Evolutionary conservation across 2,113 vertebrate species (phyloP), one percentile per base, ranked within the genome.

Genomic region (Tamias sibiricus): DNA sequence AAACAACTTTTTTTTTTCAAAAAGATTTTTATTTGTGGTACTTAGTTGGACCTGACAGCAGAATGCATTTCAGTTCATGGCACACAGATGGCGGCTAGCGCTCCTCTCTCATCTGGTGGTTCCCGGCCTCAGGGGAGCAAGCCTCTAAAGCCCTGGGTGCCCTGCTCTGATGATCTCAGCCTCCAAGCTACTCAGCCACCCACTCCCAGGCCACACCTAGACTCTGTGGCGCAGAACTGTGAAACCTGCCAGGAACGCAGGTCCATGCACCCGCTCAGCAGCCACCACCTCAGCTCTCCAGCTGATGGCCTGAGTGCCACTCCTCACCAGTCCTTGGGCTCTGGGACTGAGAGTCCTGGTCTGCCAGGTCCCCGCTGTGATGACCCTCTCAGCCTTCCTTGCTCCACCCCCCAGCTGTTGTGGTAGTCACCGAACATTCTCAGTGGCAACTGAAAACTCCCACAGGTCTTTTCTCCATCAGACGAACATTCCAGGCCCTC

Each of bases 401-500:
- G 11, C 26, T n/a, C n/a, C n/a, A n/a, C 26, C 42, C 6, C 8
- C 44, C 81, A 54, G 37, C 30, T 14, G 2, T 57, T n/a, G 1
- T 3, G 13, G 76, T 8, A 22, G 76, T n/a, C 68, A 30, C 37
- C 68, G 12, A 14, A 42, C 77, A 44, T 6, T 2, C 16, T 59
- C 11, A 26, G 54, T 68, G 74, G 40, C 57, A 66, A 0, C 8
- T 24, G 6, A 22, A 28, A 69, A 8, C 75, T 32, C 57, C 69
- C 32, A 2, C 44, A 6, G 22, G 4, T 28, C 44, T 82, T 57
- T 52, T 79, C 49, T 71, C 32, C 32, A 16, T 54, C 3, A 40
- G 49, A 28, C 26, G 7, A 16, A 7, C 0, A 5, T 13, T 4
- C 6, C 6, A 4, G 5, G 57, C 12, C 59, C 37, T n/a, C 40